Conservation (phyloP, 2,113 vertebrate species). For the Pollachius pollachius region DNA sequence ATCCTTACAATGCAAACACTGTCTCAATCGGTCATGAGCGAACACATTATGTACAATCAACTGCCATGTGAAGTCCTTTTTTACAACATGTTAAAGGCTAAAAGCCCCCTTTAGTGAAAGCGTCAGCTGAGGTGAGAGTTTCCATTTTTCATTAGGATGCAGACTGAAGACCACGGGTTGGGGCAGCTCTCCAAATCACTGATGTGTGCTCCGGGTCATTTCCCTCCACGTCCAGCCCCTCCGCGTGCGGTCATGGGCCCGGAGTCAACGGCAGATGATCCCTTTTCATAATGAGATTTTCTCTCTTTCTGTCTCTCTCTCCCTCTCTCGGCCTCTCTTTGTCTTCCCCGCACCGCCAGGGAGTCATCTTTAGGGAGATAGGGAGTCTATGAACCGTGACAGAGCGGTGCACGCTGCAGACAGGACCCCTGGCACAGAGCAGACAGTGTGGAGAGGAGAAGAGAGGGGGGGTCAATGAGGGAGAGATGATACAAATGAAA, state of each 20-base stretch:
- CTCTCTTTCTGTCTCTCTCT: not conserved
- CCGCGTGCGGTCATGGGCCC: constrained; percentile 8
- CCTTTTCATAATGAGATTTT: constrained; percentile 57
- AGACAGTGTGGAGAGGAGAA: not conserved
- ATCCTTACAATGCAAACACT: too few species aligned
- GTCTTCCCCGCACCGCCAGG: not conserved
- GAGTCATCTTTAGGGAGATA: constrained; percentile 2
- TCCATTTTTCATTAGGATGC: constrained; percentile 15
- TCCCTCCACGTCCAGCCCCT: constrained; percentile 37
- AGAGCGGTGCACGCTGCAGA: not conserved
- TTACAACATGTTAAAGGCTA: too few species aligned
- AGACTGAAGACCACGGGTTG: constrained; percentile 29
- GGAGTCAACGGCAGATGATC: constrained; percentile 57
- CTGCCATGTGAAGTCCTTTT: too few species aligned
- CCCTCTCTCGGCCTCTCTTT: not conserved
- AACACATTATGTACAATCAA: too few species aligned
- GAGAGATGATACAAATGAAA: not conserved
- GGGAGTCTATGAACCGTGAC: not conserved
- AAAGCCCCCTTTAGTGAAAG: too few species aligned
- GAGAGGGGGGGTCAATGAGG: not conserved
- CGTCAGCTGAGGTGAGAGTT: not conserved
- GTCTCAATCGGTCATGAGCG: too few species aligned
- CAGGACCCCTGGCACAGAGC: not conserved
- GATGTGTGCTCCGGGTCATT: constrained; percentile 35
- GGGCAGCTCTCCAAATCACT: constrained; percentile 39